phyloP scores from a whole-genome alignment of 2,797 vertebrate genomes.

The Podarcis lilfordi region DNA sequence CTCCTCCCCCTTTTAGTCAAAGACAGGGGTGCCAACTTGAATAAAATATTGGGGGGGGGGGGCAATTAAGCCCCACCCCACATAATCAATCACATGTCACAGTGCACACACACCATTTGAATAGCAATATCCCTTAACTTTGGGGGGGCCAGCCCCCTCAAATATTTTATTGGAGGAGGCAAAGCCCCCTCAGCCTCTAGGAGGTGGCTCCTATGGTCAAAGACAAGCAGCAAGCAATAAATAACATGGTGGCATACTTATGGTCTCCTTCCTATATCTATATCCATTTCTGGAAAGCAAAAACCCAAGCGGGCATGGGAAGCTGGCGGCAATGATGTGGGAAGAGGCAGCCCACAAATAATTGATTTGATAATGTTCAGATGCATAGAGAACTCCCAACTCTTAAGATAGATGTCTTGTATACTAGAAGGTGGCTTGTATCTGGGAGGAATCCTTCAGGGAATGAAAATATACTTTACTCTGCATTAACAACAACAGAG shows the following conservation, averaged over 20 bases:
- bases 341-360: constrained; percentile 10
- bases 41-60: too few relatives aligned
- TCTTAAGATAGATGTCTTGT: constrained; percentile 17
- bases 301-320: neutral
- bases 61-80: too few relatives aligned
- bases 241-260: constrained; percentile 36
- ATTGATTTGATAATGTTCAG: constrained; percentile 22
- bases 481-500: neutral
- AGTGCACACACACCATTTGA: too few relatives aligned
- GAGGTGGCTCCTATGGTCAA: too few relatives aligned
- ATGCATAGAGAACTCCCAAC: constrained; percentile 14
- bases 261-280: constrained; percentile 32
- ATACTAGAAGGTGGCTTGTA: constrained; percentile 8
- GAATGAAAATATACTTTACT: constrained; percentile 36
- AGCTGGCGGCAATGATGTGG: constrained; percentile 14
- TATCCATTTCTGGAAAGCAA: constrained; percentile 34
- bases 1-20: constrained; percentile 13
- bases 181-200: too few relatives aligned
- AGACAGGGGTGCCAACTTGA: neutral
- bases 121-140: too few relatives aligned
- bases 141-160: too few relatives aligned
- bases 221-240: constrained; percentile 21
- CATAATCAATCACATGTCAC: too few relatives aligned
- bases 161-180: too few relatives aligned
- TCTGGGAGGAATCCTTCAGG: constrained; percentile 28